Percentiles rank a stretch among this genome's conserved stretches.
Conservation (phyloP, 2,888 invertebrate species). For the Dendrolimus houi region DNA sequence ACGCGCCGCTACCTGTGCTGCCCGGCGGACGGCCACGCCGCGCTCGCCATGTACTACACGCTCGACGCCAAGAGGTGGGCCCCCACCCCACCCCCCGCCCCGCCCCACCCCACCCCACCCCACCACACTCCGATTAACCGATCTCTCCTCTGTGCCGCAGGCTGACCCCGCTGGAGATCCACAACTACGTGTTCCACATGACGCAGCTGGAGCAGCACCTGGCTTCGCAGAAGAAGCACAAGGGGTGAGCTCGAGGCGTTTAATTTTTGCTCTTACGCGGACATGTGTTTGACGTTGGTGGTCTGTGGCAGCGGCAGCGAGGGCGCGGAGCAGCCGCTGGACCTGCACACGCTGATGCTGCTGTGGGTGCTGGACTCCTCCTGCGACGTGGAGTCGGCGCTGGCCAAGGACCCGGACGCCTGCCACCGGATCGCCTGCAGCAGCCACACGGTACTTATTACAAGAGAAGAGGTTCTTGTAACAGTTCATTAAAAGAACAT, state of each 20-base stretch:
- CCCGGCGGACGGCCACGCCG: slow-evolving; percentile 91
- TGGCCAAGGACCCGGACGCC: slow-evolving; percentile 18
- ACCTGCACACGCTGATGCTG: slow-evolving; percentile 81
- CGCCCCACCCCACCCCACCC: too few species aligned
- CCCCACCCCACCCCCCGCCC: too few species aligned
- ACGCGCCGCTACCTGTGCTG: slow-evolving; percentile 95
- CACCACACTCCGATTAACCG: too few species aligned
- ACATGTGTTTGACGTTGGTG: too few species aligned
- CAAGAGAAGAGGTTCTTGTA: too few species aligned
- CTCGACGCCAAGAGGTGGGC: slow-evolving; percentile 77
- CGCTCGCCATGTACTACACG: slow-evolving; percentile 89
- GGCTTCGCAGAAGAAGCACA: slow-evolving; percentile 59
- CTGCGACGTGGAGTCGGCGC: slow-evolving; percentile 76
- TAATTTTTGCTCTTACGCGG: too few species aligned
- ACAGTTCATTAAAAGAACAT: too few species aligned
- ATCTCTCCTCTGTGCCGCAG: slow-evolving; percentile 27
- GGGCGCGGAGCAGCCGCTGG: slow-evolving; percentile 44
- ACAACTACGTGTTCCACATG: slow-evolving; percentile 83
- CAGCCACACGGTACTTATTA: background rate
- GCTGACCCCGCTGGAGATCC: slow-evolving; percentile 83
- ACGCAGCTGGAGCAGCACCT: slow-evolving; percentile 81
- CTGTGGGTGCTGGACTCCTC: slow-evolving; percentile 87
- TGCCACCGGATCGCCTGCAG: background rate
- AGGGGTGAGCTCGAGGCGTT: slow-evolving; percentile 28
- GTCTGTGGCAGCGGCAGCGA: slow-evolving; percentile 23